A percentile compares a stretch with the other conserved stretches of the same genome.
phyloP scores from a whole-genome alignment of 2,888 invertebrate genomes.

The Congeria kusceri region DNA sequence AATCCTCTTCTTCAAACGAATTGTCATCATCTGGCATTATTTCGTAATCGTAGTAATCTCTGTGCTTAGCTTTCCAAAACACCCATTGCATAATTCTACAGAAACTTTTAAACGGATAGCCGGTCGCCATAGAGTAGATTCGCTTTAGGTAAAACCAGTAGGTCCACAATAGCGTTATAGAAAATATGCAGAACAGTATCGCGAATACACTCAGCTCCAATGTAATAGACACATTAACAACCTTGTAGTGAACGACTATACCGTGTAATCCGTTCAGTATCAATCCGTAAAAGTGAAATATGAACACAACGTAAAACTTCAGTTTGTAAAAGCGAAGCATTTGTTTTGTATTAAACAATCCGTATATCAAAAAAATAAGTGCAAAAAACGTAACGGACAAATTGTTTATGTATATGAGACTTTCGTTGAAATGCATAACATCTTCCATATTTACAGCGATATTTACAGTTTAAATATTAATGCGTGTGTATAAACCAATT shows the following conservation, averaged over 20 bases:
- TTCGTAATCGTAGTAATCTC: slow-evolving; percentile 26
- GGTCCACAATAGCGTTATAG: slow-evolving; percentile 2
- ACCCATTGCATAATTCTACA: slow-evolving; percentile 1
- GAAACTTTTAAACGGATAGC: slow-evolving; percentile 9
- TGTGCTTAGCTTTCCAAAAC: slow-evolving; percentile 22
- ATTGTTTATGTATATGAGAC: slow-evolving; percentile 11
- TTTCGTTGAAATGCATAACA: slow-evolving; percentile 18
- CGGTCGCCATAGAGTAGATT: slow-evolving; percentile 8
- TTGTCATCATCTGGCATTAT: neutral
- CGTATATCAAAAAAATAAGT: slow-evolving; percentile 14
- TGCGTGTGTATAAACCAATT: neutral
- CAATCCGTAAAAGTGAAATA: slow-evolving; percentile 19
- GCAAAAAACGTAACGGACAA: slow-evolving; percentile 5
- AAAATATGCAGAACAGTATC: neutral
- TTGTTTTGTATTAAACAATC: neutral
- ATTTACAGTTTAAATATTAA: too few relatives aligned
- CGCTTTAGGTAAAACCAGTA: slow-evolving; percentile 16
- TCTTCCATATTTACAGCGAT: neutral
- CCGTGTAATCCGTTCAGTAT: slow-evolving; percentile 11
- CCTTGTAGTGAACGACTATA: slow-evolving; percentile 14
- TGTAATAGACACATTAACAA: neutral
- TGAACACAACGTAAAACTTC: slow-evolving; percentile 11
- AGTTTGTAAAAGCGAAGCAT: slow-evolving; percentile 13
- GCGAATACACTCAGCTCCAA: slow-evolving; percentile 12
- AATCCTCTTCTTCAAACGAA: neutral